phyloP scores from a whole-genome alignment of 2,888 invertebrate genomes.

The Pyrocoelia pectoralis region DNA sequence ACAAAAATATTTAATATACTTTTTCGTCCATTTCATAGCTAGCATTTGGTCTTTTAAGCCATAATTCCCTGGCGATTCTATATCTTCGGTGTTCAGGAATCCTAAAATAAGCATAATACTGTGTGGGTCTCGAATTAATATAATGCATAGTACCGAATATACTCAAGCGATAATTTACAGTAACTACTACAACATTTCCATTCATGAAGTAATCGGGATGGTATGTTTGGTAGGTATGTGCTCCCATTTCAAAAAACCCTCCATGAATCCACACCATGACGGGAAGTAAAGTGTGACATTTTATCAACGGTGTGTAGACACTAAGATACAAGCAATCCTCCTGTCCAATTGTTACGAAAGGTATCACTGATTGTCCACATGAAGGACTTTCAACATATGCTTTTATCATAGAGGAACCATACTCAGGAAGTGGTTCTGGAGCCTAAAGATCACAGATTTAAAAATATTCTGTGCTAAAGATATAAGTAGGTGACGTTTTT shows the following conservation, averaged over 20 bases:
- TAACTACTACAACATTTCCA: conserved; percentile 7
- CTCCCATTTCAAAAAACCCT: conserved; percentile 1
- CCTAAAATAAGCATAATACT: too few relatives aligned
- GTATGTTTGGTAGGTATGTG: background rate
- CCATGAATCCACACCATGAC: conserved; percentile 18
- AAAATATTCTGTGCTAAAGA: background rate
- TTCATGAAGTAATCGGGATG: conserved; percentile 17
- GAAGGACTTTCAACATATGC: background rate
- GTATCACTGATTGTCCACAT: background rate
- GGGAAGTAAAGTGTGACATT: background rate
- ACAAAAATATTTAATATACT: conserved; percentile 42
- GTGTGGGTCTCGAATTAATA: too few relatives aligned
- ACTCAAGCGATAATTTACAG: conserved; percentile 5
- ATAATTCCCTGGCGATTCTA: conserved; percentile 42
- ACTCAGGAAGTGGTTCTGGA: background rate
- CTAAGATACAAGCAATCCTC: background rate
- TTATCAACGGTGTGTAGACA: background rate
- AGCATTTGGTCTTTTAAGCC: conserved; percentile 45
- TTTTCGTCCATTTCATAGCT: conserved; percentile 44
- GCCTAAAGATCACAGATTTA: background rate
- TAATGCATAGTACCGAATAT: conserved; percentile 1
- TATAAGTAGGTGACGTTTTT: too few relatives aligned
- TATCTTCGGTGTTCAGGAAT: conserved; percentile 39
- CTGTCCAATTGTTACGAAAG: background rate
- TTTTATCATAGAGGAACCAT: background rate